These are phyloP conservation scores for Squalus acanthias DNA, from an alignment of 2,797 vertebrate genomes.

Conservation along the genomic window DNA sequence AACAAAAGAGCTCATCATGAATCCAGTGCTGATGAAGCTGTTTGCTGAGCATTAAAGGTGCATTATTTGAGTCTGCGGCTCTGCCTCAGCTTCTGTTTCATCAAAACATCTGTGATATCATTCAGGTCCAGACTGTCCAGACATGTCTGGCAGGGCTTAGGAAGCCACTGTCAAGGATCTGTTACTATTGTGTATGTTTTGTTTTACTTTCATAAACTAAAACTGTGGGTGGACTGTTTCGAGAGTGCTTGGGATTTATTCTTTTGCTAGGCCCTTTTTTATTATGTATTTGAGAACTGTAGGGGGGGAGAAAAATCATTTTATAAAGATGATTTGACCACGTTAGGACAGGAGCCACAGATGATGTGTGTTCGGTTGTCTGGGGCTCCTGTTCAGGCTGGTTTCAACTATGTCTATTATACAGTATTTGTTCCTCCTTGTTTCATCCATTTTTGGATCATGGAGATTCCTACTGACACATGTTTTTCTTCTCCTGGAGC, in stretches of 20 bases:
- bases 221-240: neutral
- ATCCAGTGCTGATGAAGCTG: conserved; percentile 21
- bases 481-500: neutral
- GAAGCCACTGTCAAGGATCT: neutral
- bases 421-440: neutral
- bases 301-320: neutral
- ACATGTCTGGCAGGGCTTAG: conserved; percentile 24
- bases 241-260: neutral
- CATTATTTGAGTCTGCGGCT: neutral
- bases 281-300: too few species aligned
- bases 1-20: neutral
- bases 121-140: neutral
- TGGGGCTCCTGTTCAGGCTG: neutral
- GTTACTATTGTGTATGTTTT: conserved; percentile 1
- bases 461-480: neutral
- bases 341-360: neutral
- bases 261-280: neutral
- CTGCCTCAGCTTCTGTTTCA: neutral
- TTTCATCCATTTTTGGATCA: neutral
- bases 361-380: neutral
- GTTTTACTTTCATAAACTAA: neutral
- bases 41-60: neutral
- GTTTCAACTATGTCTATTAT: neutral
- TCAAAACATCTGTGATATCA: conserved; percentile 30
- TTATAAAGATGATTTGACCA: neutral